phyloP scores from a whole-genome alignment of 92 coral and sea anemone genomes.

The Metridium senile region DNA sequence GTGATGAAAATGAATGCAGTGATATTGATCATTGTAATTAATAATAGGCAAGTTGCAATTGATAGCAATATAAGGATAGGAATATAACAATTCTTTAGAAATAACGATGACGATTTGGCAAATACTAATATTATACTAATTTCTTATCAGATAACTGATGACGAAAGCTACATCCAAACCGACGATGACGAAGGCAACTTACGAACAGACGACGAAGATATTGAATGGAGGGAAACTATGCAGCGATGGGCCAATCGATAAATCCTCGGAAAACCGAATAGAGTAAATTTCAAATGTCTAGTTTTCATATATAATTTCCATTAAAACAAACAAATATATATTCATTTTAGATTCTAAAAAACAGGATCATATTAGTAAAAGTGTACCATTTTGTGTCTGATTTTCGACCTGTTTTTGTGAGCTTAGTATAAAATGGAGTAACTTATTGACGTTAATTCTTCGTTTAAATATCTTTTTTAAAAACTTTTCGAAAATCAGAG shows the following conservation, averaged over 20 bases:
- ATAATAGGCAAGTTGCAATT: too few relatives aligned
- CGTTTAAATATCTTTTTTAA: too few relatives aligned
- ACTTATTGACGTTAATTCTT: too few relatives aligned
- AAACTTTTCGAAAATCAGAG: too few relatives aligned
- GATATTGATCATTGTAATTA: background rate
- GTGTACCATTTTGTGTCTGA: too few relatives aligned
- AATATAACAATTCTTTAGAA: too few relatives aligned
- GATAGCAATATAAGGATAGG: too few relatives aligned
- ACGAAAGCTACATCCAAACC: constrained; percentile 90
- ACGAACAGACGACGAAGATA: constrained; percentile 93
- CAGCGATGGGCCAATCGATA: constrained; percentile 94
- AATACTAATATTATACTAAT: background rate
- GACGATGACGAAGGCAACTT: constrained; percentile 85
- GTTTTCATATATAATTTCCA: background rate
- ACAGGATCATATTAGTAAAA: too few relatives aligned
- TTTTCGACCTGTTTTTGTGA: too few relatives aligned
- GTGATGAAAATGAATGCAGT: background rate
- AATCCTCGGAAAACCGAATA: constrained; percentile 24
- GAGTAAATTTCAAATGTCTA: background rate
- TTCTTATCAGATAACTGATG: constrained; percentile 65
- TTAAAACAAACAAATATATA: constrained; percentile 3
- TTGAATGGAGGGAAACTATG: constrained; percentile 91
- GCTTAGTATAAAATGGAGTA: too few relatives aligned
- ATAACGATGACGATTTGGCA: too few relatives aligned
- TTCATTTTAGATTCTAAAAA: background rate